phyloP scores from a whole-genome alignment of 1,140 invertebrate genomes.

The Leptinotarsa undecemlineata region DNA sequence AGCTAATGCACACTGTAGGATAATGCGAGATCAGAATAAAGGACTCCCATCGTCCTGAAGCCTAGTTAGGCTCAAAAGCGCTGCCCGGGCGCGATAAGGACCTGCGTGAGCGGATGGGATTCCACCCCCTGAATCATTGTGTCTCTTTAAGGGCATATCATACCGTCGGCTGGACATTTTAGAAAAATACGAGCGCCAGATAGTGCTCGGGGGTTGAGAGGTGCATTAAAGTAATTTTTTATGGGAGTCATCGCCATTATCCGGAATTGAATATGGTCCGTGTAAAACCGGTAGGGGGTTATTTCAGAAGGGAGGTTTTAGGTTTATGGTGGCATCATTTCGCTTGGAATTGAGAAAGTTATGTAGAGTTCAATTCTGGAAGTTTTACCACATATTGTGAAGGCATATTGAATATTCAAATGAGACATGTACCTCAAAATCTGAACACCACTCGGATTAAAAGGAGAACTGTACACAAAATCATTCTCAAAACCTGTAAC shows the following conservation, averaged over 20 bases:
- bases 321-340: no score
- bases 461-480: no score
- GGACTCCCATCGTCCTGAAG: conserved; percentile 33
- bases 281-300: neutral
- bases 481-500: no score
- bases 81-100: conserved; percentile 43
- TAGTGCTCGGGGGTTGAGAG: neutral
- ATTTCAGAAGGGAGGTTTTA: neutral
- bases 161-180: conserved; percentile 18
- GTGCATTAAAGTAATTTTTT: conserved; percentile 17
- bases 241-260: neutral
- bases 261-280: neutral
- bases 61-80: conserved; percentile 38
- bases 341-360: no score
- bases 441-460: no score
- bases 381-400: no score
- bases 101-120: conserved; percentile 36
- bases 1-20: conserved; percentile 43
- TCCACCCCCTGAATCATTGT: conserved; percentile 24
- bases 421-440: no score
- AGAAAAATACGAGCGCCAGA: conserved; percentile 20
- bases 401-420: no score
- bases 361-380: no score
- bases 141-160: conserved; percentile 30
- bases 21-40: conserved; percentile 43